A percentile compares a stretch with the other conserved stretches of the same genome.
phyloP scores from a whole-genome alignment of 2,113 vertebrate species.

The Lophius piscatorius region DNA sequence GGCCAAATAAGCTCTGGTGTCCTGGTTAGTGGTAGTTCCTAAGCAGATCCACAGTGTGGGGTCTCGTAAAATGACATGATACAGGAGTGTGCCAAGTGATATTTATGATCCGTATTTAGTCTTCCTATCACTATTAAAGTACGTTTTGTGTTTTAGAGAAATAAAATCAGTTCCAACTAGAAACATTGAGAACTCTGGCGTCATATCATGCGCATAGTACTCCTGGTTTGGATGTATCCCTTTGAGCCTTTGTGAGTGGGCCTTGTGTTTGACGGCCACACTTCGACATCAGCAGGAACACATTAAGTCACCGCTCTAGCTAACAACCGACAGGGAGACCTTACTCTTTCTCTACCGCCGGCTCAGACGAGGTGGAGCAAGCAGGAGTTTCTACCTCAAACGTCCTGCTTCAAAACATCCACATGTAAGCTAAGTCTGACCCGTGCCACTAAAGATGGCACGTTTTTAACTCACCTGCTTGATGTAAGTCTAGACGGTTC shows the following conservation, averaged over 20 bases:
- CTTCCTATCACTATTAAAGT: too few relatives aligned
- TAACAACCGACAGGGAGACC: neutral
- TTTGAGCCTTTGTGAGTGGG: neutral
- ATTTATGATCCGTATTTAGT: too few relatives aligned
- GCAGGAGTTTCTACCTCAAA: neutral
- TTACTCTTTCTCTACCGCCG: neutral
- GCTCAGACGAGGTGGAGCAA: neutral
- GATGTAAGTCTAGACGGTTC: conserved; percentile 50
- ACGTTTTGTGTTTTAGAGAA: conserved; percentile 21
- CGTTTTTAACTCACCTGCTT: conserved; percentile 62
- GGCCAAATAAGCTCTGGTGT: conserved; percentile 21
- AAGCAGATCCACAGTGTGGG: neutral
- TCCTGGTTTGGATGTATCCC: too few relatives aligned
- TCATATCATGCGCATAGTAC: too few relatives aligned
- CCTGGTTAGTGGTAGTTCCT: conserved; percentile 2
- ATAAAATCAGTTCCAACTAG: conserved; percentile 20
- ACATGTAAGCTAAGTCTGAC: neutral
- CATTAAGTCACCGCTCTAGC: conserved; percentile 5
- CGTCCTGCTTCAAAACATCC: neutral
- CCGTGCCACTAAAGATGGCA: neutral
- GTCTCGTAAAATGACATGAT: neutral
- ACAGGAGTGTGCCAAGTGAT: neutral
- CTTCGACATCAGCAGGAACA: conserved; percentile 28
- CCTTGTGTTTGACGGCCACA: conserved; percentile 33
- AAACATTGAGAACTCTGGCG: too few relatives aligned